Conservation (phyloP, 2,797 vertebrate genomes). For the Liasis olivaceus region DNA sequence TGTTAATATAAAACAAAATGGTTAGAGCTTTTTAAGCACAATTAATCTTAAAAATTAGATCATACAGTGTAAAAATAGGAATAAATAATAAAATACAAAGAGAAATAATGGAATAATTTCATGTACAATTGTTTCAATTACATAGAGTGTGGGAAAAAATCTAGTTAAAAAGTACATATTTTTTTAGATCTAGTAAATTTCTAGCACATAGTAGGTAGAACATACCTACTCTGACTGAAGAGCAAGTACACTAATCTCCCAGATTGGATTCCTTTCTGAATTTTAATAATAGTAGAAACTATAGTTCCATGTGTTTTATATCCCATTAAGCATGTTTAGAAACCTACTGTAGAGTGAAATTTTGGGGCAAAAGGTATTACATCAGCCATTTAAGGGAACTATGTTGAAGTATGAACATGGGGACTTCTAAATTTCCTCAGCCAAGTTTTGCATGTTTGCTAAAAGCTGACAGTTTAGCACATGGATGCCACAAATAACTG, state of each 20-base stretch:
- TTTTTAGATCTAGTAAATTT: neutral
- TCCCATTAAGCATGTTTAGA: neutral
- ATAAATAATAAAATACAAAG: neutral
- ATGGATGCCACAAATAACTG: neutral
- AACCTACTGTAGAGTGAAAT: neutral
- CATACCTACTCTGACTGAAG: neutral
- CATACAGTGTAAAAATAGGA: neutral
- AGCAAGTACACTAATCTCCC: neutral
- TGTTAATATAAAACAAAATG: no score
- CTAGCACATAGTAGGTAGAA: neutral
- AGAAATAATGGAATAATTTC: neutral
- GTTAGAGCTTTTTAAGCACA: neutral
- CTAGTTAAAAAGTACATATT: neutral
- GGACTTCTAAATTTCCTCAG: neutral
- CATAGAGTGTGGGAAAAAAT: neutral
- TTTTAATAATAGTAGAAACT: neutral
- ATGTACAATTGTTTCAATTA: neutral
- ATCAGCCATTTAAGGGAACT: neutral
- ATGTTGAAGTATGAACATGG: neutral
- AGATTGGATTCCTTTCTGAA: neutral
- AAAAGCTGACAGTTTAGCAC: slow-evolving; percentile 2
- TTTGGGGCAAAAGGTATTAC: neutral
- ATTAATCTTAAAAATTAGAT: neutral
- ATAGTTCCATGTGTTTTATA: neutral
- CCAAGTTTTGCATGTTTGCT: neutral